Base-by-base conservation (phyloP, 1,140 invertebrate species). In the Subanguina moxae region DNA sequence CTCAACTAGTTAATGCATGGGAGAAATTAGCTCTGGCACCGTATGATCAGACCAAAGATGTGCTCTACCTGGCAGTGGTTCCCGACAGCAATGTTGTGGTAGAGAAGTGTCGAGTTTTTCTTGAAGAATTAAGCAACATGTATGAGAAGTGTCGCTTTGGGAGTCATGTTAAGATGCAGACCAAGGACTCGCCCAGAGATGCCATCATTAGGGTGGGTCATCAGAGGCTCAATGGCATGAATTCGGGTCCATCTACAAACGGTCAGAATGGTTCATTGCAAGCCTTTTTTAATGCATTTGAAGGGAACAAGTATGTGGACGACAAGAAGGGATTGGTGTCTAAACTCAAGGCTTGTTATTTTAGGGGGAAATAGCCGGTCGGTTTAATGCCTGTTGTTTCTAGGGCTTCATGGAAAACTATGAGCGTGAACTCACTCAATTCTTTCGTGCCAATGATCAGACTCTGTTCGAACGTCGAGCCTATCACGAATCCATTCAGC, bases 1-100 rank as follows among this genome's bases (percentile, higher is more conserved):
- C 76, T 42, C 62, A 75, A 59, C 71, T 76, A 32, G 43, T 77
- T 7, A 57, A 72, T 48, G 69, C 72, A 32, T 78, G 77, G 77
- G 78, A 78, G 30, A 58, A 71, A 27, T 56, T 78, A 38, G 42
- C 57, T 0, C 84, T 98, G 1, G 93, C 97, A 83, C 95, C 95
- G 0, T 97, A 94, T 83, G 90, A 92, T 8, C 91, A 91, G 78
- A 87, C 90, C 0, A 87, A 93, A 27, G 93, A 98, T 82, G 88
- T 97, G 1, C 92, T 91, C 3, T 98, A 97, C 81, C 87, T 97
- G 32, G 91, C 96, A 7, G 87, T 98, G 0, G 89, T 91, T 19
- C 94, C 95, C 0, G 94, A 97, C 77, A 91, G 89, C 79, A 91
- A 93, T 61, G 89, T 88, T 63, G 87, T 96, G 30, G 83, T 91